Evolutionary conservation across 92 coral and sea anemone genomes (phyloP).

Genomic region (Paragorgia papillata): DNA sequence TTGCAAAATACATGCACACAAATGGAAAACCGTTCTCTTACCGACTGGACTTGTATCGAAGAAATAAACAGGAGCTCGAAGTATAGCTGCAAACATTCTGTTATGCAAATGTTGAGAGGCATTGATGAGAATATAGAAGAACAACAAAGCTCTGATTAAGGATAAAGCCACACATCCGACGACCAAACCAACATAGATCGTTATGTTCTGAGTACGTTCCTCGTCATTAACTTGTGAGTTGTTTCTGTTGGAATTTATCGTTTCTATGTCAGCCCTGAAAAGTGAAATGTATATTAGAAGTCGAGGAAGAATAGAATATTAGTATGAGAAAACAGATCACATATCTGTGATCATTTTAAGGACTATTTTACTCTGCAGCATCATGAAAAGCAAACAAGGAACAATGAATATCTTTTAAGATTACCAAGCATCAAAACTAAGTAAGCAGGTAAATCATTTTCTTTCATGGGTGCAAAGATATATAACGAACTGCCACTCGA

Average conservation of each 20-base stretch:
- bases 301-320: no score
- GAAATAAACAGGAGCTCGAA: slow-evolving; percentile 84
- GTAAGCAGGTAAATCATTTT: no score
- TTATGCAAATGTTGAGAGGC: slow-evolving; percentile 83
- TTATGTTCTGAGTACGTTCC: slow-evolving; percentile 49
- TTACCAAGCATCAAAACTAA: no score
- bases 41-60: slow-evolving; percentile 93
- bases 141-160: slow-evolving; percentile 48
- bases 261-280: slow-evolving; percentile 12
- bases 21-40: slow-evolving; percentile 39
- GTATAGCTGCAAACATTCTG: slow-evolving; percentile 74
- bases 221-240: slow-evolving; percentile 11
- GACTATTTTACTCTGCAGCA: no score
- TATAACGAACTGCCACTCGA: no score
- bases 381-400: no score
- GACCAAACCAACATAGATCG: slow-evolving; percentile 64
- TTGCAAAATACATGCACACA: not conserved
- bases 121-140: slow-evolving; percentile 63
- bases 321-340: no score
- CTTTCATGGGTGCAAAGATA: no score
- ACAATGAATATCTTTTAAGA: no score
- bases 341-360: no score
- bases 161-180: slow-evolving; percentile 52
- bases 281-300: not conserved
- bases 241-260: slow-evolving; percentile 5